phyloP scores from a whole-genome alignment of 2,113 vertebrate species.

The Emydura subglobosa region DNA sequence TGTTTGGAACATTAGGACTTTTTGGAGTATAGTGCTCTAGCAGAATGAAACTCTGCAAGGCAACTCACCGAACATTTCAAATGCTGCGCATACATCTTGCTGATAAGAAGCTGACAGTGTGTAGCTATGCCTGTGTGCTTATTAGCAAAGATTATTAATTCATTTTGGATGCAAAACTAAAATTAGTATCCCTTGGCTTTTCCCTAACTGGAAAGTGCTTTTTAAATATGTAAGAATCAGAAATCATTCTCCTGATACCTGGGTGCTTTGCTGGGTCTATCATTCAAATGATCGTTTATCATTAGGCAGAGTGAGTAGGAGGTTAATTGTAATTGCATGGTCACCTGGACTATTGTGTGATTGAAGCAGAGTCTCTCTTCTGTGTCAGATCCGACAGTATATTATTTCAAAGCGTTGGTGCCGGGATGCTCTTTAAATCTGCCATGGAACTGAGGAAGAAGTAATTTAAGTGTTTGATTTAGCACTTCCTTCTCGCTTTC shows the following conservation, averaged over 20 bases:
- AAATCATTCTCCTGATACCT: slow-evolving; percentile 41
- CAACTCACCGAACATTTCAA: not conserved
- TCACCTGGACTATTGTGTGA: slow-evolving; percentile 75
- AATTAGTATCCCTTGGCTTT: slow-evolving; percentile 44
- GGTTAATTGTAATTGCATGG: slow-evolving; percentile 83
- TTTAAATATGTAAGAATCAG: slow-evolving; percentile 51
- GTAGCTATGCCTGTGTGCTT: not conserved
- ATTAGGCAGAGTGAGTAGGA: slow-evolving; percentile 68
- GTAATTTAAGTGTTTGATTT: slow-evolving; percentile 81
- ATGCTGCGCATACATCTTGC: not conserved
- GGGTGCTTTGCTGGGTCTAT: slow-evolving; percentile 40
- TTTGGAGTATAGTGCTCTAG: not conserved
- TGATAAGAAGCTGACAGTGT: not conserved
- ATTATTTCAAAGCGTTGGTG: slow-evolving; percentile 78
- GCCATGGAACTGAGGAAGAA: slow-evolving; percentile 71
- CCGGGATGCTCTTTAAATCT: slow-evolving; percentile 79
- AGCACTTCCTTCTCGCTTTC: slow-evolving; percentile 67
- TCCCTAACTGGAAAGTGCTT: slow-evolving; percentile 50
- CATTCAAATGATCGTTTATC: slow-evolving; percentile 72
- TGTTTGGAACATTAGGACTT: not conserved
- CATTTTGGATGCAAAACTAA: slow-evolving; percentile 8
- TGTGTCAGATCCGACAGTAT: slow-evolving; percentile 71
- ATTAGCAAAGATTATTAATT: slow-evolving; percentile 36
- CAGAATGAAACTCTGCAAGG: not conserved
- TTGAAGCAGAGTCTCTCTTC: slow-evolving; percentile 76